Percentiles rank a stretch among this genome's conserved stretches.
Conservation (phyloP, 2,113 vertebrate genomes). For the Colaptes auratus region DNA sequence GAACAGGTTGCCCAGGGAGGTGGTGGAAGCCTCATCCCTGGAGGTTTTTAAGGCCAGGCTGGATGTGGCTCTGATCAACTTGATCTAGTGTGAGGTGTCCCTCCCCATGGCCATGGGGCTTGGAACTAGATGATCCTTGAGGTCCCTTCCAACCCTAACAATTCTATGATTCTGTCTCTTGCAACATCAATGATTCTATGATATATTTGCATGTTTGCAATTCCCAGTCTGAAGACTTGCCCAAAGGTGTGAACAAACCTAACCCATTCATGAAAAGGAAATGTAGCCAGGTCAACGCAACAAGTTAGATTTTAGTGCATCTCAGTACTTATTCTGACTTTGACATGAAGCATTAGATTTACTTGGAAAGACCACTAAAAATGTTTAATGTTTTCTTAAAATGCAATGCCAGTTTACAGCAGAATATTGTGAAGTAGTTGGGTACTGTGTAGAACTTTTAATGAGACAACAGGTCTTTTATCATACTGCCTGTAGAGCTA, state of each 20-base stretch:
- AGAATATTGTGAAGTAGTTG: not conserved
- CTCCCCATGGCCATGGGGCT: too few relatives aligned
- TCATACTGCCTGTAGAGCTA: not conserved
- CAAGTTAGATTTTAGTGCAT: not conserved
- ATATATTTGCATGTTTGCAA: not conserved
- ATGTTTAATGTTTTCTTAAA: not conserved
- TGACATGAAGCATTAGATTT: not conserved
- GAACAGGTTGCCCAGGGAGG: too few relatives aligned
- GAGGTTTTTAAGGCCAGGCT: too few relatives aligned
- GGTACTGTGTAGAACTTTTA: constrained; percentile 2
- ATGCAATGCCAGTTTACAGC: not conserved
- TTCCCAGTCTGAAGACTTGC: not conserved
- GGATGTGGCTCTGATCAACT: too few relatives aligned
- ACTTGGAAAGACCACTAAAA: not conserved
- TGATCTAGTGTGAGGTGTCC: too few relatives aligned
- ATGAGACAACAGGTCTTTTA: constrained; percentile 36
- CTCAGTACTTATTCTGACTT: not conserved
- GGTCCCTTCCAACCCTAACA: too few relatives aligned
- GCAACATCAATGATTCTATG: too few relatives aligned
- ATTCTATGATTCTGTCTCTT: too few relatives aligned
- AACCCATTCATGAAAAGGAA: not conserved
- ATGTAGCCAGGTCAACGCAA: not conserved
- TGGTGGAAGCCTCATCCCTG: too few relatives aligned
- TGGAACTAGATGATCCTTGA: too few relatives aligned
- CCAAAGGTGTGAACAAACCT: not conserved